A percentile compares a stretch with the other conserved stretches of the same genome.
These are phyloP conservation scores for Strigamia crassipes DNA, from an alignment of 2,888 invertebrate species.

Conservation along the genomic window DNA sequence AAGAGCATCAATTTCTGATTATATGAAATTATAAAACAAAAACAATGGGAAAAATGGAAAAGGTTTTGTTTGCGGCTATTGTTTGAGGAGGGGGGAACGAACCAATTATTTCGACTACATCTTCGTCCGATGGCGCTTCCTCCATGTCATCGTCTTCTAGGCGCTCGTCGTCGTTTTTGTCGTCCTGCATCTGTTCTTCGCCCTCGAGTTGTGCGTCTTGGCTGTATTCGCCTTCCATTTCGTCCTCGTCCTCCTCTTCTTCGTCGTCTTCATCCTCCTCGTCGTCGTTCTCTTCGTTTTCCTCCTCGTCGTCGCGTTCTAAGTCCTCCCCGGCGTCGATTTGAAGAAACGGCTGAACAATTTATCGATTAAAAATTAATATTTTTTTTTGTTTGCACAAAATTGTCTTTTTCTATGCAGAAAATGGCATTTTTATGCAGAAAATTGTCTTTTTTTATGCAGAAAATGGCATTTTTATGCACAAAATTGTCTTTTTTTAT, in stretches of 20 bases:
- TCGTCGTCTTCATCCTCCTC: constrained; percentile 50
- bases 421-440: background rate
- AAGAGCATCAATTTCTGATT: background rate
- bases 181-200: constrained; percentile 48
- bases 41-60: background rate
- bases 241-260: constrained; percentile 49
- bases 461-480: too few relatives aligned
- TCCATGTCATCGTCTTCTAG: constrained; percentile 52
- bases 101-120: constrained; percentile 49
- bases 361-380: background rate
- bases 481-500: too few relatives aligned
- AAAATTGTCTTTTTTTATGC: too few relatives aligned
- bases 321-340: constrained; percentile 15
- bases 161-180: constrained; percentile 52
- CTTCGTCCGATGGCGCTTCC: constrained; percentile 50
- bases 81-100: background rate
- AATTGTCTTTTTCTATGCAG: too few relatives aligned
- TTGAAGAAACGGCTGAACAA: background rate
- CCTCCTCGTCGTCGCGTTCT: constrained; percentile 50
- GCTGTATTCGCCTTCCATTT: constrained; percentile 50
- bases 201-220: constrained; percentile 21
- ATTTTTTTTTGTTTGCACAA: background rate
- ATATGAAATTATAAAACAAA: background rate
- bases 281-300: constrained; percentile 49
- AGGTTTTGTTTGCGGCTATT: background rate